Conservation (phyloP, 2,113 vertebrate species). For the Empidonax traillii region DNA sequence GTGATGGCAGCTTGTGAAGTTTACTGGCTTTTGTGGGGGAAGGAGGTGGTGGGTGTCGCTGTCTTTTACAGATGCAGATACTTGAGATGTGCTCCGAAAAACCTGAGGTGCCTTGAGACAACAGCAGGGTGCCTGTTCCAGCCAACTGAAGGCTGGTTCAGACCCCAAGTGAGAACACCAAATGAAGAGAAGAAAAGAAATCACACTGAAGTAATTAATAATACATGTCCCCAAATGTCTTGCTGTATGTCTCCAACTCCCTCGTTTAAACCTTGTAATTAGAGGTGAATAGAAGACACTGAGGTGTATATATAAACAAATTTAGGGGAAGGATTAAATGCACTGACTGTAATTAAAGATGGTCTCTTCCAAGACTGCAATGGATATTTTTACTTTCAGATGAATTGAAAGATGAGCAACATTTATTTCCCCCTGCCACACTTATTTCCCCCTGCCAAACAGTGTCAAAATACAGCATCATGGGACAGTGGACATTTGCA, state of each 20-base stretch:
- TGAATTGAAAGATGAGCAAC: not conserved
- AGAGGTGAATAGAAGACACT: conserved; percentile 20
- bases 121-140: not conserved
- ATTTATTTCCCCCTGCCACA: not conserved
- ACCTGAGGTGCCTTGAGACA: not conserved
- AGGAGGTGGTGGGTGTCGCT: not conserved
- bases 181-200: conserved; percentile 1
- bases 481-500: not conserved
- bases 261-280: not conserved
- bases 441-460: not conserved
- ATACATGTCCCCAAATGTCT: not conserved
- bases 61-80: not conserved
- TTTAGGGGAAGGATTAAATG: conserved; percentile 23
- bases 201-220: conserved; percentile 14
- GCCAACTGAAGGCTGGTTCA: not conserved
- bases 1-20: not conserved
- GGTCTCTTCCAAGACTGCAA: not conserved
- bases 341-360: conserved; percentile 37
- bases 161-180: not conserved
- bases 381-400: not conserved
- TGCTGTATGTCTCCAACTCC: not conserved
- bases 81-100: not conserved
- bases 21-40: not conserved
- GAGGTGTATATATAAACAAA: conserved; percentile 43
- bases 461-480: not conserved